Evolutionary conservation across 2,113 vertebrate genomes (phyloP).

Genomic region (Hydrolagus affinis): DNA sequence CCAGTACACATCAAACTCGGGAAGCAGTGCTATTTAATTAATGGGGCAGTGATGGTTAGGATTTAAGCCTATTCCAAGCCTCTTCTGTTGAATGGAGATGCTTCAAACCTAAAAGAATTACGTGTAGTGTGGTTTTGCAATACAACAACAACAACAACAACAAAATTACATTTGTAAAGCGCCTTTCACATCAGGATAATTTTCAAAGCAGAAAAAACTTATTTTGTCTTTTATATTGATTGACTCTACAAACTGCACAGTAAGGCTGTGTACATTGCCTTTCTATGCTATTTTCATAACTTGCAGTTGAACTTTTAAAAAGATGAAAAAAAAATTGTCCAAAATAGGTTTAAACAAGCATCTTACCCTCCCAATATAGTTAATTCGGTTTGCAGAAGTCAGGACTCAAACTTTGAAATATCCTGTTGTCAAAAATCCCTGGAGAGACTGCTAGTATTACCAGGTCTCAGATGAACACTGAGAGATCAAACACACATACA

Average conservation of each 20-base stretch:
- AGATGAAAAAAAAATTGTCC: neutral
- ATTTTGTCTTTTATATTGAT: neutral
- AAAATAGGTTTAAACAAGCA: neutral
- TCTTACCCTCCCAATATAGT: neutral
- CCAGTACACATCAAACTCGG: too few relatives aligned
- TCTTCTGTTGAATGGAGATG: too few relatives aligned
- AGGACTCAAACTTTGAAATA: neutral
- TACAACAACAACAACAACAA: too few relatives aligned
- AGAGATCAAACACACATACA: neutral
- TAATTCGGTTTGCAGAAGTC: neutral
- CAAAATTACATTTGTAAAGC: too few relatives aligned
- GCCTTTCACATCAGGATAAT: too few relatives aligned
- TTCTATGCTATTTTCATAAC: neutral
- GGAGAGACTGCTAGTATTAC: neutral
- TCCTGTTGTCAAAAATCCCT: neutral
- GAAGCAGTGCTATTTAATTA: too few relatives aligned
- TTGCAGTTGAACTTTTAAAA: neutral
- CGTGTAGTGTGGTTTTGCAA: too few relatives aligned
- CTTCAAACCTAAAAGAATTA: too few relatives aligned
- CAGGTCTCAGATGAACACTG: neutral
- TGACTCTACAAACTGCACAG: neutral
- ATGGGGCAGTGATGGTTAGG: too few relatives aligned
- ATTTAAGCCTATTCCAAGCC: too few relatives aligned
- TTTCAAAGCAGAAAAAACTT: neutral
- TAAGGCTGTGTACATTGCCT: neutral